A percentile compares a stretch with the other conserved stretches of the same genome.
phyloP scores from a whole-genome alignment of 2,888 invertebrate genomes.

The Lomographa bimaculata region DNA sequence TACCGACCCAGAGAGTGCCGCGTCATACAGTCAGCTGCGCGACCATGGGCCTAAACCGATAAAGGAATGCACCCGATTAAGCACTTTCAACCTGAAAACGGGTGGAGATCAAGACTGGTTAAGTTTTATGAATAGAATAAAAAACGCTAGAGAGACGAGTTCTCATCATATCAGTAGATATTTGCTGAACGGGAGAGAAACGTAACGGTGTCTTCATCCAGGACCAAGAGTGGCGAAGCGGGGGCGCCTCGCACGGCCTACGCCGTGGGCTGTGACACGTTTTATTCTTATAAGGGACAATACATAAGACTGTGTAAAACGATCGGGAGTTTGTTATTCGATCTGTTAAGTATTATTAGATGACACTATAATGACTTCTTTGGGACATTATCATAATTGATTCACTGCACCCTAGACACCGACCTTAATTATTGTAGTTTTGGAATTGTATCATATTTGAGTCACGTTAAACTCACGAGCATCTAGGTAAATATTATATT shows the following conservation, averaged over 20 bases:
- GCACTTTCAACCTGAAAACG: constrained; percentile 41
- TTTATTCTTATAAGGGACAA: constrained; percentile 55
- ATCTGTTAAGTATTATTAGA: constrained; percentile 45
- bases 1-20: constrained; percentile 92
- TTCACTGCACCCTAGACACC: constrained; percentile 49
- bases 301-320: constrained; percentile 62
- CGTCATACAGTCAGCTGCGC: constrained; percentile 72
- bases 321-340: constrained; percentile 45
- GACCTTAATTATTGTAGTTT: constrained; percentile 40
- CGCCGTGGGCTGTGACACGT: constrained; percentile 57
- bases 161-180: constrained; percentile 75
- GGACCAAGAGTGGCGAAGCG: constrained; percentile 60
- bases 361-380: constrained; percentile 37
- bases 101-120: constrained; percentile 74
- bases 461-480: constrained; percentile 22
- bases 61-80: constrained; percentile 37
- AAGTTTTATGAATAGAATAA: constrained; percentile 62
- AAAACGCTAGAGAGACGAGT: constrained; percentile 55
- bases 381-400: constrained; percentile 37
- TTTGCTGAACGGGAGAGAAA: constrained; percentile 47
- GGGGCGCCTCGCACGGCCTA: constrained; percentile 35
- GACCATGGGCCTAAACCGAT: constrained; percentile 68
- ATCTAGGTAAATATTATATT: constrained; percentile 6
- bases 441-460: constrained; percentile 30
- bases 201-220: constrained; percentile 55